Percentiles rank a stretch among this genome's conserved stretches.
phyloP scores from a whole-genome alignment of 2,113 vertebrate species.

The Uria aalge region DNA sequence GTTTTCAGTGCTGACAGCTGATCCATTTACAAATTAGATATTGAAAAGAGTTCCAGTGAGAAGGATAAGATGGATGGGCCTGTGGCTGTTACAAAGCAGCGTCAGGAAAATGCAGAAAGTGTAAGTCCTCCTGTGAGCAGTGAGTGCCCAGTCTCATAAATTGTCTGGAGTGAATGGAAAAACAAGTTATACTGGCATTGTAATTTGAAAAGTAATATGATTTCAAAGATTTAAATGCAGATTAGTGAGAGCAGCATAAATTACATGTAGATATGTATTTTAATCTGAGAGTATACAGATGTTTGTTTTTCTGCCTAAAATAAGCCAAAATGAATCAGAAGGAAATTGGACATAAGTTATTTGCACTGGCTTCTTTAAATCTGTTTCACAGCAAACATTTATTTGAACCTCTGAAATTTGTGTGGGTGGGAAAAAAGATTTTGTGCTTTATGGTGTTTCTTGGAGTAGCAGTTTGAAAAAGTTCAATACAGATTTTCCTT shows the following conservation, averaged over 20 bases:
- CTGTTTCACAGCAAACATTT: neutral
- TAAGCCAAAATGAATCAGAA: neutral
- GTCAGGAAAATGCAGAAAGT: neutral
- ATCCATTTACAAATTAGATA: constrained; percentile 34
- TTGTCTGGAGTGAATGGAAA: neutral
- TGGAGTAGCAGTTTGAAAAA: neutral
- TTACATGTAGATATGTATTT: neutral
- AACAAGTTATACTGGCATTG: neutral
- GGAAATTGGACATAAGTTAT: neutral
- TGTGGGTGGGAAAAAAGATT: neutral
- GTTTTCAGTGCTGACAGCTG: constrained; percentile 38
- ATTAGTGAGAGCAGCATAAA: neutral
- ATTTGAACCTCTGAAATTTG: neutral
- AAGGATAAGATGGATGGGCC: neutral
- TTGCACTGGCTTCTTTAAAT: neutral
- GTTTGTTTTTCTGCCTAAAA: neutral
- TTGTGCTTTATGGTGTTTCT: neutral
- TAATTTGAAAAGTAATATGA: neutral
- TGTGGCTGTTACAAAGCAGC: neutral
- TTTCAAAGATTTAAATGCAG: neutral
- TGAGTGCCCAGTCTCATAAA: accelerated
- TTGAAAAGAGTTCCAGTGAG: neutral
- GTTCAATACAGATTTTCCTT: neutral
- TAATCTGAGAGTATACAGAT: neutral
- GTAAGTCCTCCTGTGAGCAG: neutral